phyloP scores from a whole-genome alignment of 2,888 invertebrate genomes.

The Andricus curvator region DNA sequence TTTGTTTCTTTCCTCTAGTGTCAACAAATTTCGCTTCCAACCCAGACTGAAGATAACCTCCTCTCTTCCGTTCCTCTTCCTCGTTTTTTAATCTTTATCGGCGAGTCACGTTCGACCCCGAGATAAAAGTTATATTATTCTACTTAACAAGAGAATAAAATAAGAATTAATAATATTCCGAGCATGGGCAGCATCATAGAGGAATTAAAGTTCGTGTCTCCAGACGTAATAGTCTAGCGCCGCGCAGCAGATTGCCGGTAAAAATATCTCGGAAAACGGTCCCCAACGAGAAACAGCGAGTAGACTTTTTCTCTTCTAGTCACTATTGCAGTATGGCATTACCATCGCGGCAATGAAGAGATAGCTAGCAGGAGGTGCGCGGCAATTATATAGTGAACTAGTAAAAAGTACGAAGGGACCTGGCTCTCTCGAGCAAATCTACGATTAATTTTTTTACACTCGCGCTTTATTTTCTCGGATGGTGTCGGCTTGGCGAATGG shows the following conservation, averaged over 20 bases:
- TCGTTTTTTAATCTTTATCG: conserved; percentile 14
- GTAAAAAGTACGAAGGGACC: conserved; percentile 10
- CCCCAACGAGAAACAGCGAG: conserved; percentile 3
- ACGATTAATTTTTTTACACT: background rate
- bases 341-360: background rate
- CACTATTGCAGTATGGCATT: background rate
- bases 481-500: background rate
- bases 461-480: background rate
- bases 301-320: background rate
- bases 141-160: background rate
- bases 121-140: background rate
- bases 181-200: background rate
- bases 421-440: conserved; percentile 8
- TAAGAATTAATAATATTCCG: background rate
- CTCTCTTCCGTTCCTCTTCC: background rate
- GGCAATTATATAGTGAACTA: conserved; percentile 21
- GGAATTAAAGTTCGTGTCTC: background rate
- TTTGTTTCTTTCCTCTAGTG: background rate
- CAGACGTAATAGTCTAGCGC: background rate
- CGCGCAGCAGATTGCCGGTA: background rate
- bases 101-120: background rate
- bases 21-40: conserved; percentile 13
- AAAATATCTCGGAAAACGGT: conserved; percentile 18
- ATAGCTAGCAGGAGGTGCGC: conserved; percentile 10
- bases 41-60: background rate